Evolutionary conservation across 2,113 vertebrate species (phyloP).

Genomic region (Takifugu flavidus): DNA sequence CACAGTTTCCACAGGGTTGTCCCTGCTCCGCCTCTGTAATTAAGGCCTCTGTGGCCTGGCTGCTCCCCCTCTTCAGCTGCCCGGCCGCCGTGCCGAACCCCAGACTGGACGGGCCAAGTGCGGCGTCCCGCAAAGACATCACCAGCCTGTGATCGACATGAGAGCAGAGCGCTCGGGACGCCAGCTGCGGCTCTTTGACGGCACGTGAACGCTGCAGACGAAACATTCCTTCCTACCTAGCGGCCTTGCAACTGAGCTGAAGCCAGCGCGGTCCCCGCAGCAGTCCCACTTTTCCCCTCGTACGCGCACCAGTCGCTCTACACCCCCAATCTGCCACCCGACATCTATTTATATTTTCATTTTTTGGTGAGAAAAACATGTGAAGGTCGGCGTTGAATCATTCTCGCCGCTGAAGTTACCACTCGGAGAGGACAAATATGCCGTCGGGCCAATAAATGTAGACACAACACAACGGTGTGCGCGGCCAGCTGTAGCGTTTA

Average conservation of each 20-base stretch:
- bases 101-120: slow-evolving; percentile 34
- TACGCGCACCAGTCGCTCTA: no score
- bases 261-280: neutral
- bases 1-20: slow-evolving; percentile 67
- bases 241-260: neutral
- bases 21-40: slow-evolving; percentile 58
- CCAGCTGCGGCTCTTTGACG: slow-evolving; percentile 1
- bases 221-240: neutral
- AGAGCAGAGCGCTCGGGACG: slow-evolving; percentile 21
- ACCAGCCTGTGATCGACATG: slow-evolving; percentile 17
- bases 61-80: slow-evolving; percentile 42
- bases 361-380: no score
- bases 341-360: no score
- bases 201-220: slow-evolving; percentile 1
- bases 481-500: no score
- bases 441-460: no score
- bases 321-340: no score
- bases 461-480: no score
- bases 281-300: neutral
- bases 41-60: slow-evolving; percentile 59
- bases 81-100: slow-evolving; percentile 28
- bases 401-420: no score
- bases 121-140: slow-evolving; percentile 47
- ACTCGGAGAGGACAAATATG: no score
- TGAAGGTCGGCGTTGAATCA: no score